phyloP scores from a whole-genome alignment of 1,140 invertebrate species.

The Aphidius ervi region DNA sequence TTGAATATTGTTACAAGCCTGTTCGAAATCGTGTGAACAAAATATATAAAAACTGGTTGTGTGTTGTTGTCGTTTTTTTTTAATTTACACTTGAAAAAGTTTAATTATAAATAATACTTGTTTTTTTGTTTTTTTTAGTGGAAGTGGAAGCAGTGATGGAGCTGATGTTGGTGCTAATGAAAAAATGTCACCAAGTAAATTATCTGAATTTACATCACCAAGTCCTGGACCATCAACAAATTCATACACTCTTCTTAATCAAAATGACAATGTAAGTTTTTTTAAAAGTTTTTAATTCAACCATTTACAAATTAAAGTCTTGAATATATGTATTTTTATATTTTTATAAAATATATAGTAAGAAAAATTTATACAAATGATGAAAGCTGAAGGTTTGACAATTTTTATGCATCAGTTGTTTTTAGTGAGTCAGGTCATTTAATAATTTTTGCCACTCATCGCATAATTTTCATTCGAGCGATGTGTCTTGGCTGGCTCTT shows the following conservation, averaged over 20 bases:
- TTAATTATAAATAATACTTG: conserved; percentile 3
- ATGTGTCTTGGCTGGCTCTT: conserved; percentile 3
- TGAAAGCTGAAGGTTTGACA: conserved; percentile 5
- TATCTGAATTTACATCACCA: conserved; percentile 46
- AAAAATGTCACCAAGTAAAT: conserved; percentile 48
- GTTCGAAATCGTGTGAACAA: conserved; percentile 16
- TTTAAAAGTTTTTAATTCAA: not conserved
- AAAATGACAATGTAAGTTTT: conserved; percentile 44
- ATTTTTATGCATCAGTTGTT: too few relatives aligned
- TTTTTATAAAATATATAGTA: conserved; percentile 4
- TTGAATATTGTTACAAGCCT: conserved; percentile 36
- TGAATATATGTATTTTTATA: not conserved
- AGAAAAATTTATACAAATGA: conserved; percentile 1
- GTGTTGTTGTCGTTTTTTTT: too few relatives aligned
- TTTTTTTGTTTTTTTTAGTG: conserved; percentile 38
- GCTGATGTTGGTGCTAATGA: conserved; percentile 45
- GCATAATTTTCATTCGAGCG: conserved; percentile 6
- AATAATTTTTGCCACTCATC: conserved; percentile 7
- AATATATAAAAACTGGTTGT: conserved; percentile 9
- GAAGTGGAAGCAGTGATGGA: conserved; percentile 50
- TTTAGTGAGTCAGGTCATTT: conserved; percentile 1
- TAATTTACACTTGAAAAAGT: not conserved
- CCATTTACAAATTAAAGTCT: too few relatives aligned
- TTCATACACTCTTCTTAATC: conserved; percentile 43
- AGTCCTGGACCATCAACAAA: conserved; percentile 48